phyloP scores from a whole-genome alignment of 1,140 invertebrate species.

The Drosophila kepulauana region DNA sequence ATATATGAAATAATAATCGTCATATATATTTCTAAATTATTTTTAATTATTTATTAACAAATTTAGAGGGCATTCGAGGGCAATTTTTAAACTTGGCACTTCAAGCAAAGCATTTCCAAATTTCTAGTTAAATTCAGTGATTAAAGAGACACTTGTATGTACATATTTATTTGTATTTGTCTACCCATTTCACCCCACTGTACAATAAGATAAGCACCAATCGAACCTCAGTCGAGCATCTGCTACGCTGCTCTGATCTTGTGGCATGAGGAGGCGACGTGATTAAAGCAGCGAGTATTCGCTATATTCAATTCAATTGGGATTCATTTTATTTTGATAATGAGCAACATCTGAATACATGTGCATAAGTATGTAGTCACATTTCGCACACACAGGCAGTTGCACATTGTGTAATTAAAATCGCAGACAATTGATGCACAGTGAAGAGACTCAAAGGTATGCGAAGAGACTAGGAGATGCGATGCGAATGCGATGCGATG shows the following conservation, averaged over 20 bases:
- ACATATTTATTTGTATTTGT: background rate
- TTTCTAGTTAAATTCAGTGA: no score
- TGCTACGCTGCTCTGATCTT: constrained; percentile 7
- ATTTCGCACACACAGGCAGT: background rate
- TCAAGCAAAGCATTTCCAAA: no score
- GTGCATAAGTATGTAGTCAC: background rate
- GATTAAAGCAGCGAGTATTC: constrained; percentile 19
- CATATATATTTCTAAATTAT: no score
- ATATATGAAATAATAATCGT: no score
- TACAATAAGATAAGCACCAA: constrained; percentile 43
- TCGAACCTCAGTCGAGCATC: constrained; percentile 14
- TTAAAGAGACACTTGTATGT: background rate
- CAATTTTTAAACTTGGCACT: no score
- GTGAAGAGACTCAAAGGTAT: background rate
- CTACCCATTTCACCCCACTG: constrained; percentile 26
- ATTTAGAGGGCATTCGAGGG: no score
- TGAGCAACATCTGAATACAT: constrained; percentile 18
- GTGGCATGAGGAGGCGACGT: constrained; percentile 63
- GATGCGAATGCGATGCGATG: no score
- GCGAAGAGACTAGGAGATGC: background rate
- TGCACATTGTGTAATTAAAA: constrained; percentile 38
- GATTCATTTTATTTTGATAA: constrained; percentile 42
- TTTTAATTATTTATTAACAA: no score
- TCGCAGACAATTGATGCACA: constrained; percentile 19
- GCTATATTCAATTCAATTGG: constrained; percentile 28